Evolutionary conservation across 1,140 invertebrate species (phyloP), one percentile per base, ranked within the genome.

Genomic region (Saxidomus purpurata): DNA sequence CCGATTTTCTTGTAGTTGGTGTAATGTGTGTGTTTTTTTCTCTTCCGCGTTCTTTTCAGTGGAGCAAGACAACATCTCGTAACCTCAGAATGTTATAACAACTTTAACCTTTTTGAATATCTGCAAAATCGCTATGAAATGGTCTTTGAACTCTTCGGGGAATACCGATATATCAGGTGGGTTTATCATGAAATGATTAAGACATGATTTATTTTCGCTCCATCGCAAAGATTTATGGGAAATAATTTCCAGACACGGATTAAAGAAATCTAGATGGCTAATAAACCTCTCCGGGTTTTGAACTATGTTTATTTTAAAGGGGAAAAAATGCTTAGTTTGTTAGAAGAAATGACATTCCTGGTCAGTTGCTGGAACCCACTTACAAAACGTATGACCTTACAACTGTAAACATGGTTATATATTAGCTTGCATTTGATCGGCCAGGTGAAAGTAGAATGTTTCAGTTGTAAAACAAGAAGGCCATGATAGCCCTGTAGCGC

Each of bases 101-200:
- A 61, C 55, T 61, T 22, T n/a, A 22, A 61, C n/a, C 6, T 61
- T 61, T 61, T 61, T 6, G 9, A 61, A 22, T 61, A 61, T 61
- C 55, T 61, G 55, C 25, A 61, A 61, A 61, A 61, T 25, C 55
- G 55, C 22, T 61, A 13, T n/a, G 17, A 61, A 19, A n/a, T 25
- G 25, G 55, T 61, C 55, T 61, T 25, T 61, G 55, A 61, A 61
- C 55, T 61, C 55, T 61, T 61, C 55, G 17, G 55, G 55, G 55
- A 22, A 61, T 61, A 61, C 9, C 9, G 55, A 61, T 61, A 61
- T 61, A 61, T 61, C 55, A 61, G 55, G 25, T 61, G 25, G 25
- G 55, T 22, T 61, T 61, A 61, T 61, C 55, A 25, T n/a, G 25
- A 61, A n/a, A 25, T 25, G 55, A 61, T 61, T 61, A 61, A 25